Percentiles rank a stretch among this genome's conserved stretches.
These are phyloP conservation scores for Chouioia cunea DNA, from an alignment of 2,888 invertebrate genomes.

Conservation along the genomic window DNA sequence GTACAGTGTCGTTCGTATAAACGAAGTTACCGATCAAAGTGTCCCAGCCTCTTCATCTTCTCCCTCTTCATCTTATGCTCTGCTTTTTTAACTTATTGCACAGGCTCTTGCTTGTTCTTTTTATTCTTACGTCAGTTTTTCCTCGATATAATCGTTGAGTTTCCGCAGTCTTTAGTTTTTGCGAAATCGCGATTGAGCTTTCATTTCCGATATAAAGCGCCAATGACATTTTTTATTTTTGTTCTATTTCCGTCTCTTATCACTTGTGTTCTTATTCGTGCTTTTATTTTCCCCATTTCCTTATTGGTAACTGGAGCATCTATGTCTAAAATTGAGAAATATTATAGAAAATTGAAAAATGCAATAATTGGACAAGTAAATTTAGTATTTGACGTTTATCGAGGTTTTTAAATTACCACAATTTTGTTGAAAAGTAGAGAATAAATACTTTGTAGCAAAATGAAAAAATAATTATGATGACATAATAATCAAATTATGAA, in stretches of 20 bases:
- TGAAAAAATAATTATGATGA: no score
- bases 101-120: background rate
- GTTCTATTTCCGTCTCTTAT: constrained; percentile 9
- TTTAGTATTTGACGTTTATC: background rate
- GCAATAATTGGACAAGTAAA: background rate
- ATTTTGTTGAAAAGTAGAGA: no score
- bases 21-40: constrained; percentile 64
- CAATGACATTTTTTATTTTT: constrained; percentile 3
- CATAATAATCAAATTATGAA: no score
- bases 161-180: constrained; percentile 8
- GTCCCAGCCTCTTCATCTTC: constrained; percentile 45
- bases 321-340: no score
- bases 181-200: constrained; percentile 27
- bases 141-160: constrained; percentile 7
- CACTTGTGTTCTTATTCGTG: constrained; percentile 5
- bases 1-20: constrained; percentile 60
- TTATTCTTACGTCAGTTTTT: background rate
- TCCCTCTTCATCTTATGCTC: background rate
- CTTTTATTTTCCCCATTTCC: constrained; percentile 11
- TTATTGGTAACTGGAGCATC: constrained; percentile 5
- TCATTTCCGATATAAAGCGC: constrained; percentile 41
- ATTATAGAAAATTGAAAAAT: no score
- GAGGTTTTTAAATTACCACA: background rate
- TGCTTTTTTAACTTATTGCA: background rate
- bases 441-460: no score